These are phyloP conservation scores for Scaptomyza hsui DNA, from an alignment of 1,140 invertebrate species.

Conservation along the genomic window DNA sequence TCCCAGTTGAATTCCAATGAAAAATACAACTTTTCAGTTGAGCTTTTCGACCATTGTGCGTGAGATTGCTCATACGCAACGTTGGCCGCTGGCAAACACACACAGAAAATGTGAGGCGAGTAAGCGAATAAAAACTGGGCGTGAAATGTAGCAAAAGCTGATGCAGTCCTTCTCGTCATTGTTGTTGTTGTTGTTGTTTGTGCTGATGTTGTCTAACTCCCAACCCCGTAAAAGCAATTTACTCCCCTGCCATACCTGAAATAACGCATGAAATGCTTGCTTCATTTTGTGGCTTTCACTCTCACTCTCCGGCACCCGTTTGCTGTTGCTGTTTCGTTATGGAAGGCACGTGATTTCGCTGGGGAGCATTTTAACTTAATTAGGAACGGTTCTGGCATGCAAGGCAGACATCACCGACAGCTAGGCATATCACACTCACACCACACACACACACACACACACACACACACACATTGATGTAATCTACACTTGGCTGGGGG, in stretches of 20 bases:
- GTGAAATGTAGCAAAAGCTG: slow-evolving; percentile 16
- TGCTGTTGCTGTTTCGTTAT: slow-evolving; percentile 49
- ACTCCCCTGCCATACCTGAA: slow-evolving; percentile 12
- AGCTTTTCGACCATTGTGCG: slow-evolving; percentile 21
- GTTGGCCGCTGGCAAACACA: slow-evolving; percentile 30
- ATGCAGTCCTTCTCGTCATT: slow-evolving; percentile 4
- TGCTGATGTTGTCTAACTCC: neutral
- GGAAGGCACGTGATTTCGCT: slow-evolving; percentile 75
- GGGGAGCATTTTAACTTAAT: slow-evolving; percentile 81
- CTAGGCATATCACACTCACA: slow-evolving; percentile 6
- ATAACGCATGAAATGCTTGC: slow-evolving; percentile 37
- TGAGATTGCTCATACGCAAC: slow-evolving; percentile 69
- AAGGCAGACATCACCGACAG: slow-evolving; percentile 20
- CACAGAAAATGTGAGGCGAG: neutral
- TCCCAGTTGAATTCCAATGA: slow-evolving; percentile 38
- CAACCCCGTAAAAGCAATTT: slow-evolving; percentile 18
- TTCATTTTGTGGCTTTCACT: slow-evolving; percentile 40
- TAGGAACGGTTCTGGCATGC: slow-evolving; percentile 61
- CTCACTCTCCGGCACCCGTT: neutral
- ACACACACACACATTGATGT: slow-evolving; percentile 27
- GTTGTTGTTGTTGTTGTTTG: neutral
- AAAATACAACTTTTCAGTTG: slow-evolving; percentile 30
- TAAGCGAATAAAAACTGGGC: slow-evolving; percentile 18
- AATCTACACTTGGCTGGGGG: slow-evolving; percentile 26
- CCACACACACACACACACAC: slow-evolving; percentile 10